Conservation (phyloP, 2,113 vertebrate genomes). For the Pachycephala philippinensis region DNA sequence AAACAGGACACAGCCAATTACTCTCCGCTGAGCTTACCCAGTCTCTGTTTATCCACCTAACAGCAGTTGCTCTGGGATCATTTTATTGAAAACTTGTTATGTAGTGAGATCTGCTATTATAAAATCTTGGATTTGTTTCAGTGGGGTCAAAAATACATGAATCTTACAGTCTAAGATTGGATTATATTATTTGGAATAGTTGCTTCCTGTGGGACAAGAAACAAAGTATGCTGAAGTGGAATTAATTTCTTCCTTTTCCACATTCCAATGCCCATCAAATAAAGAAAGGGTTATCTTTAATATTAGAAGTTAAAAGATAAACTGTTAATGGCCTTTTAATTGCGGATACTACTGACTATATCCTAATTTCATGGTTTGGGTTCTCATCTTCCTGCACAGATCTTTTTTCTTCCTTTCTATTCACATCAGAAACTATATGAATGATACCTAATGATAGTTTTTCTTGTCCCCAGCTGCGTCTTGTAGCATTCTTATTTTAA, state of each 20-base stretch:
- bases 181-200: background rate
- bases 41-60: slow-evolving; percentile 78
- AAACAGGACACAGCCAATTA: slow-evolving; percentile 82
- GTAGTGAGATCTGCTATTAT: slow-evolving; percentile 16
- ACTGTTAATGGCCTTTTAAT: background rate
- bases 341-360: background rate
- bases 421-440: background rate
- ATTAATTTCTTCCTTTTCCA: background rate
- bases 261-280: background rate
- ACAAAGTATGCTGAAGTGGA: background rate
- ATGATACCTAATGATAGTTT: background rate
- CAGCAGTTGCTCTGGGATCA: slow-evolving; percentile 45
- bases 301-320: background rate
- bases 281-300: background rate
- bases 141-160: background rate
- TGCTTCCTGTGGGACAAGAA: background rate
- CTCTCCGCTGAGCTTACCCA: slow-evolving; percentile 76
- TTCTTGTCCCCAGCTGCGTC: background rate
- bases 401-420: background rate
- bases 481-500: background rate
- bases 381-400: background rate
- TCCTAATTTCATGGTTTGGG: background rate
- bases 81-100: slow-evolving; percentile 52
- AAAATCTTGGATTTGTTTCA: slow-evolving; percentile 22
- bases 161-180: background rate